Evolutionary conservation across 2,113 vertebrate species (phyloP).

Genomic region (Tapirus terrestris): DNA sequence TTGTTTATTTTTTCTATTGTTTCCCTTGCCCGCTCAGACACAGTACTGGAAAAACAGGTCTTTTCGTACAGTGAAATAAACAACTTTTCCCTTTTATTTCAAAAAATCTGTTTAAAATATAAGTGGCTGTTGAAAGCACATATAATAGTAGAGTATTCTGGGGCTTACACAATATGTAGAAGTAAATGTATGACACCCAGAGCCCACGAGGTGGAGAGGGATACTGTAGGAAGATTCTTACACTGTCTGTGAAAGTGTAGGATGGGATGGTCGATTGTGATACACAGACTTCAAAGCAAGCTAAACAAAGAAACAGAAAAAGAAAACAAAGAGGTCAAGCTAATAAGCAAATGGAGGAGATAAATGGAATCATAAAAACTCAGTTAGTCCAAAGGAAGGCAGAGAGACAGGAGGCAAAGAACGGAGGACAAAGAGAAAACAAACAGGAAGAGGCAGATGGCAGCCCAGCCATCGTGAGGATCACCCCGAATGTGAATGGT

Average conservation of each 20-base stretch:
- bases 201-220: too few species aligned
- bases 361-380: not conserved
- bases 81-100: not conserved
- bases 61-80: not conserved
- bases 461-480: rapidly evolving
- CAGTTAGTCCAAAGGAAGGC: not conserved
- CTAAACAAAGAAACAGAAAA: not conserved
- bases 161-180: not conserved
- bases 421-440: not conserved
- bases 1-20: too few species aligned
- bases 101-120: not conserved
- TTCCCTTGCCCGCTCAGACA: too few species aligned
- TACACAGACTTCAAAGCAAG: not conserved
- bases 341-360: not conserved
- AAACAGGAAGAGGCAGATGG: rapidly evolving
- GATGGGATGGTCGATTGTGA: rapidly evolving
- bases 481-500: rapidly evolving
- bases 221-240: rapidly evolving
- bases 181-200: rapidly evolving
- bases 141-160: not conserved
- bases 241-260: rapidly evolving
- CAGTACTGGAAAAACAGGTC: not conserved
- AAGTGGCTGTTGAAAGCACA: not conserved
- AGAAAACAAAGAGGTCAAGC: not conserved
- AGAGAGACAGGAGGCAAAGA: not conserved